Percentiles rank a stretch among this genome's conserved stretches.
Evolutionary conservation across 2,113 vertebrate species (phyloP).

Genomic region (Pogonocichla stellata): DNA sequence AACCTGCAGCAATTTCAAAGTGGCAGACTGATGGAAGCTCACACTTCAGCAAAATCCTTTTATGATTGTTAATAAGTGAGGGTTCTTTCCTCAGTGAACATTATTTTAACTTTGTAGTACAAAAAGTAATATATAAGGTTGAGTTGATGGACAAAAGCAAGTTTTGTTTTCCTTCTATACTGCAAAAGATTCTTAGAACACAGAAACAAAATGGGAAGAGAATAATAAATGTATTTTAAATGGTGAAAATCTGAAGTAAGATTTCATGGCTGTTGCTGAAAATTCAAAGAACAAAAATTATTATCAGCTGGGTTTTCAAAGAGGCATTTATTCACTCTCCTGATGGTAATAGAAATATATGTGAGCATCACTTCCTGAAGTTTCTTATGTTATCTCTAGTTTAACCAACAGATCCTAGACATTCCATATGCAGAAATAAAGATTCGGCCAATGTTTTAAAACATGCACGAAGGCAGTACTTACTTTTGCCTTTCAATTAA

Average conservation of each 20-base stretch:
- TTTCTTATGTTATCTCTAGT: neutral
- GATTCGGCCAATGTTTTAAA: neutral
- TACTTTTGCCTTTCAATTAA: neutral
- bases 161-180: neutral
- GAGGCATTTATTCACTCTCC: neutral
- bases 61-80: neutral
- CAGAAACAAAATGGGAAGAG: neutral
- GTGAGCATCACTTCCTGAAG: neutral
- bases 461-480: neutral
- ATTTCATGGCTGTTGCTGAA: neutral
- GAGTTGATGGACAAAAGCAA: neutral
- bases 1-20: constrained; percentile 13
- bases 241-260: neutral
- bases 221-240: neutral
- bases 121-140: neutral
- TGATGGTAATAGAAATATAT: neutral
- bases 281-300: neutral
- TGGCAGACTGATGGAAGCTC: constrained; percentile 32
- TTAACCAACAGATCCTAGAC: neutral
- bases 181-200: neutral
- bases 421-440: neutral
- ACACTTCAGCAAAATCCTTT: constrained; percentile 19
- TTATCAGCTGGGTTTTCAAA: neutral
- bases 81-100: neutral
- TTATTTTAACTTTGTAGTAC: neutral